Base-by-base conservation (phyloP, 2,797 vertebrate species). In the Pangasius djambal region DNA sequence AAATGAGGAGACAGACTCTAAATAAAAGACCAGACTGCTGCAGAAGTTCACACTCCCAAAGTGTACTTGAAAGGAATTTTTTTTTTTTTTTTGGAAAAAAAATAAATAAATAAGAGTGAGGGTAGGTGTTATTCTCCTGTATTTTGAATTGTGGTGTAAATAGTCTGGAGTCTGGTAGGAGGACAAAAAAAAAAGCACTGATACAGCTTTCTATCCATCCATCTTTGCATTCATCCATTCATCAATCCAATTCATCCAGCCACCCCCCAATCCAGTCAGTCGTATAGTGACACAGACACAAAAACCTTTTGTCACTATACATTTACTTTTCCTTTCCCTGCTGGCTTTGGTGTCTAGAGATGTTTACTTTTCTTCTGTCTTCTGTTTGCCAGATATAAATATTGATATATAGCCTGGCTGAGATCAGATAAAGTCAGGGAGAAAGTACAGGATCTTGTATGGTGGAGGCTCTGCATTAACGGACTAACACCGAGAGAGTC, bases 371-470 rank as follows among this genome's bases (percentile, higher is more conserved):
- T 87, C 74, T 52, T 85, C 44, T 1, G 10, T 85, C 8, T 61
- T 77, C 44, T 83, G 67, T 86, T 70, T 90, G 83, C 48, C 78
- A 61, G 89, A 79, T 86, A 88, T 87, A 91, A 91, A 89, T 91
- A 92, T 87, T 90, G 90, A 92, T 88, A 90, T 82, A 67, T 67
- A 72, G 78, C 57, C 55, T 88, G 55, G 81, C 65, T 84, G 67
- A 50, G 67, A 75, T 61, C 69, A 88, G 69, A 84, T 59, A 74
- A 83, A 52, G 81, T 37, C 28, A 28, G 81, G 10, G 52, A 52
- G 59, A 79, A 85, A 28, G 65, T 50, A 37, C 82, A 10, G 61
- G 40, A 50, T 9, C 16, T 34, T 20, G 63, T 20, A 31, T 52
- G 63, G 20, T 37, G 31, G 63, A 70, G 20, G 13, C 20, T 22